A percentile compares a stretch with the other conserved stretches of the same genome.
These are phyloP conservation scores for Drosophila ananassae DNA, from an alignment of 1,140 invertebrate species.

Conservation along the genomic window DNA sequence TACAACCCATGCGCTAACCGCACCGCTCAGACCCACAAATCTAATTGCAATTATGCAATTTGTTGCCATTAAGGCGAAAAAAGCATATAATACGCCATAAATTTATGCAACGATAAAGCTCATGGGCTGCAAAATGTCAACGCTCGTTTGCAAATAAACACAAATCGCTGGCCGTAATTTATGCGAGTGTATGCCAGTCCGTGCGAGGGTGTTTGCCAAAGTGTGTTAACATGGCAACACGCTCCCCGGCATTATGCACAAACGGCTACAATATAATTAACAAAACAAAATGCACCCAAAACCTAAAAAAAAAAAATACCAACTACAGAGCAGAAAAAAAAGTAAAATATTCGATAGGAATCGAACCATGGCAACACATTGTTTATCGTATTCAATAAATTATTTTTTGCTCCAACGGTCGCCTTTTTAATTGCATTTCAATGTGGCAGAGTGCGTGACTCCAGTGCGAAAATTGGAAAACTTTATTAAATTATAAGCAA, in stretches of 20 bases:
- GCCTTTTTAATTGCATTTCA: slow-evolving; percentile 54
- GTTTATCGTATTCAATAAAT: slow-evolving; percentile 57
- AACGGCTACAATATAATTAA: slow-evolving; percentile 47
- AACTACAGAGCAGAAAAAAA: slow-evolving; percentile 21
- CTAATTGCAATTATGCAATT: slow-evolving; percentile 82
- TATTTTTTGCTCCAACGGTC: slow-evolving; percentile 32
- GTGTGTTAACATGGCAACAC: slow-evolving; percentile 60
- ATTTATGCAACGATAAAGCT: slow-evolving; percentile 62
- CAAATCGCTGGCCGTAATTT: slow-evolving; percentile 71
- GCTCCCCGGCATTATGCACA: slow-evolving; percentile 35
- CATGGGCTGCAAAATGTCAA: slow-evolving; percentile 32
- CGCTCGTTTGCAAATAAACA: slow-evolving; percentile 76
- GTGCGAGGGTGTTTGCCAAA: slow-evolving; percentile 1
- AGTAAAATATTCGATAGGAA: slow-evolving; percentile 21
- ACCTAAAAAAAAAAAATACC: slow-evolving; percentile 28
- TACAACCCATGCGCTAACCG: slow-evolving; percentile 48
- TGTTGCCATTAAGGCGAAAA: slow-evolving; percentile 54
- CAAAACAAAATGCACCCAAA: slow-evolving; percentile 19
- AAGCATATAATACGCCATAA: slow-evolving; percentile 66
- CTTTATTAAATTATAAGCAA: slow-evolving; percentile 68
- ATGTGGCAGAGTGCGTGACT: slow-evolving; percentile 63
- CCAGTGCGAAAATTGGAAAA: slow-evolving; percentile 45
- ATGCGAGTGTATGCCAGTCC: slow-evolving; percentile 17
- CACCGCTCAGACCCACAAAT: slow-evolving; percentile 53
- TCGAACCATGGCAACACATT: slow-evolving; percentile 65